These are phyloP conservation scores for Antheraea assamensis DNA, from an alignment of 2,888 invertebrate genomes.

Conservation along the genomic window DNA sequence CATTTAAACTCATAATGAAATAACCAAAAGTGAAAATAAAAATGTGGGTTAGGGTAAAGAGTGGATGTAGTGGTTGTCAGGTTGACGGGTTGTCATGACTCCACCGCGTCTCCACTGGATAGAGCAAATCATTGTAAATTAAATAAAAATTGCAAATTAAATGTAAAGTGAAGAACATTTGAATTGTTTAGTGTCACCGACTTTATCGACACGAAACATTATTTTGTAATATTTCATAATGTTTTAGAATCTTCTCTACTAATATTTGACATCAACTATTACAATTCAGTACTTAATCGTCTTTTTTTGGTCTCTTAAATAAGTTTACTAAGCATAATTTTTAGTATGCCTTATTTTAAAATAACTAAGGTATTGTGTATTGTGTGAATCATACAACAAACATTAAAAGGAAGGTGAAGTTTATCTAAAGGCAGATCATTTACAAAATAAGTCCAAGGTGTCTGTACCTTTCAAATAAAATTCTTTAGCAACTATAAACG, in stretches of 20 bases:
- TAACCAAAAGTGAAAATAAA: constrained; percentile 32
- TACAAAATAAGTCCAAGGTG: not conserved
- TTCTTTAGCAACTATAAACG: not conserved
- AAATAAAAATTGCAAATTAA: constrained; percentile 68
- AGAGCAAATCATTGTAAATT: constrained; percentile 58
- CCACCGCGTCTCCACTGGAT: constrained; percentile 33
- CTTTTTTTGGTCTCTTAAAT: not conserved
- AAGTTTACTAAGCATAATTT: not conserved
- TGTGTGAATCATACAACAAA: not conserved
- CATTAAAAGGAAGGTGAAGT: not conserved
- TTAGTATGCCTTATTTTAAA: not conserved
- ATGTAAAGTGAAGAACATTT: constrained; percentile 55
- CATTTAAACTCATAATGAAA: constrained; percentile 38
- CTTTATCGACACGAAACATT: not conserved
- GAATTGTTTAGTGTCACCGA: not conserved
- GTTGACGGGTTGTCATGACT: not conserved
- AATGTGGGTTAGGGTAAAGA: constrained; percentile 34
- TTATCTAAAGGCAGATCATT: not conserved
- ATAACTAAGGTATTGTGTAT: not conserved
- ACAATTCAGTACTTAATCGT: not conserved
- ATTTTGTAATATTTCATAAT: not conserved
- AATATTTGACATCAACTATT: not conserved
- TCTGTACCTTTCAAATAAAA: not conserved
- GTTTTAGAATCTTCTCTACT: not conserved
- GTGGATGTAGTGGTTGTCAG: constrained; percentile 25